Evolutionary conservation across 2,888 invertebrate species (phyloP), one percentile per base, ranked within the genome.

Genomic region (Lasioglossum oenotherae): DNA sequence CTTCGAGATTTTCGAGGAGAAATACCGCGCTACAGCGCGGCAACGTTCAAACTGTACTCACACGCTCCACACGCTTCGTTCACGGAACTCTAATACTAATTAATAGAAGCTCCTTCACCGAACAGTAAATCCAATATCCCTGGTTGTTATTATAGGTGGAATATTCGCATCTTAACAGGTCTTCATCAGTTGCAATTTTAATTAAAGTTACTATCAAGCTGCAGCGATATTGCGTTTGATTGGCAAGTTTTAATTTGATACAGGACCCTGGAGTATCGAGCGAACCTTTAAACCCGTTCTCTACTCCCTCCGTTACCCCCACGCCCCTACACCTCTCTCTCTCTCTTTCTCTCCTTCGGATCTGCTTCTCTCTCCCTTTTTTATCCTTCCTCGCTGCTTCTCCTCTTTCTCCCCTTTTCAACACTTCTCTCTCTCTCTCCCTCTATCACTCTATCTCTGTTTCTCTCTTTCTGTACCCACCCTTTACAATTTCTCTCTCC

Each of bases 201-300:
- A 92, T 91, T 90, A 91, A 91, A 91, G 84, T 90, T 87, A 88
- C 82, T 87, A 87, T 90, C 88, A 88, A 90, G 90, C 89, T 89
- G 88, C 89, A 82, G 84, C 88, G 91, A 88, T 88, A 88, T 88
- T 89, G 85, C 88, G 88, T 90, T 92, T 92, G 91, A 92, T 92
- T 92, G 91, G 91, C 89, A 91, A 91, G 88, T 91, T 92, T 92
- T 92, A 91, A 92, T 92, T 92, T 91, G 88, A 79, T 86, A 84
- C 81, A 82, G 85, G 83, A 85, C 88, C 82, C 84, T 78, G 71
- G 87, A 84, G 81, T 84, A 88, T 82, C 87, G 87, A 80, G 81
- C 85, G 81, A 82, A 82, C 84, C 88, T 88, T 80, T 86, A 89
- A 85, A 82, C 75, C 87, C 85, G 69, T 71, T 81, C 83, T 74